A percentile compares a stretch with the other conserved stretches of the same genome.
These are phyloP conservation scores for Oryzias sinensis DNA, from an alignment of 2,797 vertebrate species.

Conservation along the genomic window DNA sequence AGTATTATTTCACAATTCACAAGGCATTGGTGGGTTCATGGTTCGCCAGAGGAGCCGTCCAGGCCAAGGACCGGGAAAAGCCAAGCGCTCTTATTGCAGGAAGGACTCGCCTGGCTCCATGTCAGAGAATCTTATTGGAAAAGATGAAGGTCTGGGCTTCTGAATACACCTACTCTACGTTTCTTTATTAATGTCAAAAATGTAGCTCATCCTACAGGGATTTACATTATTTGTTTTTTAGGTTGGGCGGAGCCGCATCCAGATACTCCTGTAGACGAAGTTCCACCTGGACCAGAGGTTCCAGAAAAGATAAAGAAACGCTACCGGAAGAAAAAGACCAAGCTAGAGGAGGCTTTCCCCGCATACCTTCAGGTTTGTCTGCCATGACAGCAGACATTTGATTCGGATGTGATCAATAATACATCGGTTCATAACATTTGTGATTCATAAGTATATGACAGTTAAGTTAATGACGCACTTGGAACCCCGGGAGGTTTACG, in stretches of 20 bases:
- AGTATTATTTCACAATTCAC: conserved; percentile 8
- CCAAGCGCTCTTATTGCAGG: conserved; percentile 87
- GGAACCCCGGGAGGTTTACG: too few species aligned
- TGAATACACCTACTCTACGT: neutral
- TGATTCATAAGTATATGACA: too few species aligned
- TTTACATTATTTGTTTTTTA: conserved; percentile 31
- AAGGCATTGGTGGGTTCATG: conserved; percentile 99
- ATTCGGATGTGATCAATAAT: neutral
- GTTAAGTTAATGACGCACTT: too few species aligned
- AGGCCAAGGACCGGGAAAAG: conserved; percentile 90
- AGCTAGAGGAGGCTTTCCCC: conserved; percentile 96
- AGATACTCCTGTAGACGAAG: conserved; percentile 85
- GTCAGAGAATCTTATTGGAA: conserved; percentile 84
- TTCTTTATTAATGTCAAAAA: too few species aligned
- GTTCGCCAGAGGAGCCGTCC: conserved; percentile 96
- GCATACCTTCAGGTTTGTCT: conserved; percentile 89
- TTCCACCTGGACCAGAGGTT: conserved; percentile 81
- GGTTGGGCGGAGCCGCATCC: conserved; percentile 89
- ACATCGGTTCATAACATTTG: neutral
- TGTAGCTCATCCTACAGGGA: too few species aligned
- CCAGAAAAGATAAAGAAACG: conserved; percentile 97
- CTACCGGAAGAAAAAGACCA: conserved; percentile 97
- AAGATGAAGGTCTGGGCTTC: conserved; percentile 86
- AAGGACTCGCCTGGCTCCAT: conserved; percentile 95
- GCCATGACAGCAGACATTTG: too few species aligned